Percentiles rank a stretch among this genome's conserved stretches.
These are phyloP conservation scores for Geococcyx californianus DNA, from an alignment of 2,113 vertebrate species.

Conservation along the genomic window DNA sequence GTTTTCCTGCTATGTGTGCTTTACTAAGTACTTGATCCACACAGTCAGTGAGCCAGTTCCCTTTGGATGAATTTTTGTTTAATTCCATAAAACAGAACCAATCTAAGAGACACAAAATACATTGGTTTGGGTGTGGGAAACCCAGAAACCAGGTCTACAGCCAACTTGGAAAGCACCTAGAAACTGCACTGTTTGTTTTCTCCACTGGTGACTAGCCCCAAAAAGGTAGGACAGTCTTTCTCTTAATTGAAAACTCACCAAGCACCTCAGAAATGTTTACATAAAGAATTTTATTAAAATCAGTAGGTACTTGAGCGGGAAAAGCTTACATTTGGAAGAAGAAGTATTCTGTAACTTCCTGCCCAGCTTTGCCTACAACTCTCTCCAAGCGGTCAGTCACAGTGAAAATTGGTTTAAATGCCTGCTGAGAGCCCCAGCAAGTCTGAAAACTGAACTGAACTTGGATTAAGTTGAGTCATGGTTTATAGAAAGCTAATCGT, in stretches of 20 bases:
- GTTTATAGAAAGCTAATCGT: conserved; percentile 32
- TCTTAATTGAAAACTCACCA: not conserved
- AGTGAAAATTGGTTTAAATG: not conserved
- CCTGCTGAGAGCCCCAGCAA: not conserved
- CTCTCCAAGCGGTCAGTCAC: not conserved
- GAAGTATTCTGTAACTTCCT: not conserved
- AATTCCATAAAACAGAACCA: not conserved
- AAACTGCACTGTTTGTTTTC: not conserved
- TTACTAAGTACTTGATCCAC: not conserved
- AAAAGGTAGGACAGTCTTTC: not conserved
- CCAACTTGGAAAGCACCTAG: not conserved
- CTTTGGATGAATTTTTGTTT: not conserved
- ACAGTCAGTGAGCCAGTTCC: not conserved
- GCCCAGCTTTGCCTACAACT: not conserved
- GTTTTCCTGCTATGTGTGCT: not conserved
- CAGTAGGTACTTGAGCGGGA: not conserved
- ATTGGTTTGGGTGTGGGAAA: not conserved
- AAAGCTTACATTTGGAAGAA: not conserved
- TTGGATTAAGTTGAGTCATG: conserved; percentile 11
- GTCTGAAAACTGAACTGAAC: conserved; percentile 1
- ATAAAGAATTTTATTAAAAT: not conserved
- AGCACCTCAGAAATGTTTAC: not conserved
- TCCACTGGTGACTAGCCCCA: not conserved
- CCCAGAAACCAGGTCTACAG: not conserved
- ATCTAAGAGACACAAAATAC: not conserved